Evolutionary conservation across 2,113 vertebrate species (phyloP), one percentile per base, ranked within the genome.

Genomic region (Saccopteryx leptura): DNA sequence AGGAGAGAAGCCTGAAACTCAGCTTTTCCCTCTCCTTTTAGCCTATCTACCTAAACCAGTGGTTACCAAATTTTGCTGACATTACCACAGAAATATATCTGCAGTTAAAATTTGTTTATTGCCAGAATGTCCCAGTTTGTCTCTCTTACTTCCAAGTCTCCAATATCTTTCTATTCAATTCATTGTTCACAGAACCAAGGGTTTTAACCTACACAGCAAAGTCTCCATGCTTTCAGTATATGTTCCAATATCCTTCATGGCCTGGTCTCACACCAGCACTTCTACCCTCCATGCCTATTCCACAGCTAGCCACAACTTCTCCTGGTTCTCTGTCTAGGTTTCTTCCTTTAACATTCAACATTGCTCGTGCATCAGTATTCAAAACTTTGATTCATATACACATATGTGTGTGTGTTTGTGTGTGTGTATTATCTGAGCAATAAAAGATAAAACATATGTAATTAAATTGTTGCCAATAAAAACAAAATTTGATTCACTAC

Each of bases 401-500:
- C 39, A 39, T 33, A 65, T 61, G 21, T 14, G 12, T 66, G 26
- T 66, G 26, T 28, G 5, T 54, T 9, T 54, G 52, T 54, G 13
- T 54, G 13, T 63, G 9, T 63, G 4, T 65, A 65, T 11, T 65
- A 39, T 69, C 5, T 48, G 76, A 75, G 68, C 13, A 93, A 19
- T 2, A 52, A 26, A 72, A 90, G 11, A 26, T 61, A 5, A 71
- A 88, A 72, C 39, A n/a, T n/a, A 54, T 56, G 28, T 78, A 56
- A 56, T 71, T 21, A 23, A 39, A 39, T 39, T 71, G 31, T 80
- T 91, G 76, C 11, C n/a, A 86, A 87, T 75, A 81, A 93, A 52
- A 81, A 52, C 60, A 96, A 74, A 69, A 87, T 75, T 72, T 79
- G 39, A 80, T 80, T 26, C 33, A 88, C n/a, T 82, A 75, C 3